Evolutionary conservation across 2,113 vertebrate genomes (phyloP).

Genomic region (Hipposideros armiger): DNA sequence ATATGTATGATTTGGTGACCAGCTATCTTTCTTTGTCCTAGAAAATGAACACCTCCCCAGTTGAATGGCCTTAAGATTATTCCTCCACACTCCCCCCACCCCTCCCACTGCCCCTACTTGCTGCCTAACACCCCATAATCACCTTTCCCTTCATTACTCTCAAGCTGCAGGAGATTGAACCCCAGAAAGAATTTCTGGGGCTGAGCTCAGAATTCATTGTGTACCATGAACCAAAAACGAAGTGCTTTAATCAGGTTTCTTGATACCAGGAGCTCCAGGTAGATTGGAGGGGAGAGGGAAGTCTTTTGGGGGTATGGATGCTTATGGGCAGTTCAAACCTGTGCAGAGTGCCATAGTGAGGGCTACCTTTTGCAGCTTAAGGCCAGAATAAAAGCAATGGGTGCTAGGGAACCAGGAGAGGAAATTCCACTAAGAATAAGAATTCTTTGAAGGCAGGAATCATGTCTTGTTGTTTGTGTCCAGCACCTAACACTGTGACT

Average conservation of each 20-base stretch:
- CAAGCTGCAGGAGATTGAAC: neutral
- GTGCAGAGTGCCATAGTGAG: neutral
- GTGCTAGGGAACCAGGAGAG: neutral
- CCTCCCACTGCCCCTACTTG: neutral
- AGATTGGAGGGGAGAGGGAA: neutral
- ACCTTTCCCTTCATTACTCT: neutral
- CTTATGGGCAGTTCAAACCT: neutral
- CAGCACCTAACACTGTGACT: neutral
- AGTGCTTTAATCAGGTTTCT: neutral
- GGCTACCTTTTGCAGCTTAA: neutral
- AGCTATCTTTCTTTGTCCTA: conserved; percentile 42
- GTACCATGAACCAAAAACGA: conserved; percentile 14
- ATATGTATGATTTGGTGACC: neutral
- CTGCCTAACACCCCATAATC: neutral
- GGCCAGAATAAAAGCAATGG: neutral
- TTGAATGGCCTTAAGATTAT: neutral
- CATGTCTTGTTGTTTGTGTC: neutral
- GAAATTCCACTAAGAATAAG: neutral
- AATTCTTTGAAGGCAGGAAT: neutral
- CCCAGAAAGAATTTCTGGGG: neutral
- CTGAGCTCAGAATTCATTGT: neutral
- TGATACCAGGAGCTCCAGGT: neutral
- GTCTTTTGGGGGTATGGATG: neutral
- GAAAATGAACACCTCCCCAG: neutral
- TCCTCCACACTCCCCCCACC: neutral